Conservation (phyloP, 1,140 invertebrate genomes). For the Ectropis grisescens region DNA sequence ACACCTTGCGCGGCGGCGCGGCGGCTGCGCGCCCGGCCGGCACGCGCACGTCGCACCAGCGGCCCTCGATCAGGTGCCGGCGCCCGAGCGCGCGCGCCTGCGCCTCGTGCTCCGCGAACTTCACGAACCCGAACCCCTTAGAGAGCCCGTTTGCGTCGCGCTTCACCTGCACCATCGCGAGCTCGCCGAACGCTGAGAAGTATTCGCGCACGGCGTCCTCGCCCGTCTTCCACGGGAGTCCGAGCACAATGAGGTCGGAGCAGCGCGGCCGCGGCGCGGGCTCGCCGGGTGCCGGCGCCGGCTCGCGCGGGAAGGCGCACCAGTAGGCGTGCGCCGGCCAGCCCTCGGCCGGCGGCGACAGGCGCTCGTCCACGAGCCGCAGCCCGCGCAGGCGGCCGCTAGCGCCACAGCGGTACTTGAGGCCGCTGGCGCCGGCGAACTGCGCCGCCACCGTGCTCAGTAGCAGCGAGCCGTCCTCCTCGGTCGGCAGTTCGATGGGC, state of each 20-base stretch:
- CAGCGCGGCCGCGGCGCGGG: conserved; percentile 78
- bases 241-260: conserved; percentile 86
- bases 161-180: conserved; percentile 81
- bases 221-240: conserved; percentile 83
- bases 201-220: conserved; percentile 82
- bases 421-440: conserved; percentile 89
- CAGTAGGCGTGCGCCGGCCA: conserved; percentile 58
- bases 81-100: conserved; percentile 75
- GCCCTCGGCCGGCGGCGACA: conserved; percentile 67
- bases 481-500: conserved; percentile 89
- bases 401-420: conserved; percentile 90
- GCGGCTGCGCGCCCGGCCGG: conserved; percentile 85
- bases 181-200: conserved; percentile 83
- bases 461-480: conserved; percentile 86
- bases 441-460: conserved; percentile 87
- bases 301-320: conserved; percentile 62
- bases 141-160: conserved; percentile 82
- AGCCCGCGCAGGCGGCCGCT: conserved; percentile 86
- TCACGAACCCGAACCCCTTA: conserved; percentile 88
- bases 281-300: no score
- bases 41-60: conserved; percentile 87
- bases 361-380: conserved; percentile 82
- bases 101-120: conserved; percentile 79
- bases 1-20: conserved; percentile 93
- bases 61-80: conserved; percentile 82